Percentiles rank a stretch among this genome's conserved stretches.
phyloP scores from a whole-genome alignment of 2,888 invertebrate species.

The Eurytoma californica region DNA sequence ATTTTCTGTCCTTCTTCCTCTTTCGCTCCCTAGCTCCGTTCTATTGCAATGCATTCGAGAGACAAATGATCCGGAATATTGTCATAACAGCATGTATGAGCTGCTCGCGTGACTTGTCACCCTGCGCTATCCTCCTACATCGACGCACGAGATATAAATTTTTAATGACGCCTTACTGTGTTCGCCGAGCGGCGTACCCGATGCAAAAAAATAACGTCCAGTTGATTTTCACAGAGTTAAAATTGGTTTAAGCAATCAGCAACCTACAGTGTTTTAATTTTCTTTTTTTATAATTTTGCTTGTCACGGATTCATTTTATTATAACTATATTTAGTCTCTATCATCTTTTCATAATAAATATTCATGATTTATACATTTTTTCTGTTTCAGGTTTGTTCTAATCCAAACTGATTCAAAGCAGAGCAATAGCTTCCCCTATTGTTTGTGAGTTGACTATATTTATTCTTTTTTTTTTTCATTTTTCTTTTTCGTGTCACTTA shows the following conservation, averaged over 20 bases:
- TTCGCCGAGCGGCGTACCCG: neutral
- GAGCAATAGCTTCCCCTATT: too few relatives aligned
- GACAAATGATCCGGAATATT: slow-evolving; percentile 50
- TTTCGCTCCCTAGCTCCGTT: neutral
- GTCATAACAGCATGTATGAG: slow-evolving; percentile 19
- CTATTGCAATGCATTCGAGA: slow-evolving; percentile 2
- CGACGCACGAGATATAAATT: slow-evolving; percentile 26
- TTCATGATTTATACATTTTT: too few relatives aligned
- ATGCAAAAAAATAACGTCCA: neutral
- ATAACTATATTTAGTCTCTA: too few relatives aligned
- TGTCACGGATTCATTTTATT: neutral
- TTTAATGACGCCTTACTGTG: slow-evolving; percentile 44
- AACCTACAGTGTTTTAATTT: neutral
- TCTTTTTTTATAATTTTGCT: neutral
- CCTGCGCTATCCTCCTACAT: neutral
- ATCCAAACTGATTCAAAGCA: too few relatives aligned
- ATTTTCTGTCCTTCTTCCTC: slow-evolving; percentile 15
- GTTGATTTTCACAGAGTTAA: neutral
- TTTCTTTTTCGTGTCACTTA: too few relatives aligned
- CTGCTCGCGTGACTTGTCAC: slow-evolving; percentile 26
- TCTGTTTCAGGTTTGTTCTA: too few relatives aligned
- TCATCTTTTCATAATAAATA: too few relatives aligned
- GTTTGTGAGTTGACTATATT: too few relatives aligned
- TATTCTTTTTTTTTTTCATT: too few relatives aligned
- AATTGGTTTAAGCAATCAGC: too few relatives aligned